Conservation (phyloP, 2,797 vertebrate genomes). For the Ctenochaetus hawaiiensis region DNA sequence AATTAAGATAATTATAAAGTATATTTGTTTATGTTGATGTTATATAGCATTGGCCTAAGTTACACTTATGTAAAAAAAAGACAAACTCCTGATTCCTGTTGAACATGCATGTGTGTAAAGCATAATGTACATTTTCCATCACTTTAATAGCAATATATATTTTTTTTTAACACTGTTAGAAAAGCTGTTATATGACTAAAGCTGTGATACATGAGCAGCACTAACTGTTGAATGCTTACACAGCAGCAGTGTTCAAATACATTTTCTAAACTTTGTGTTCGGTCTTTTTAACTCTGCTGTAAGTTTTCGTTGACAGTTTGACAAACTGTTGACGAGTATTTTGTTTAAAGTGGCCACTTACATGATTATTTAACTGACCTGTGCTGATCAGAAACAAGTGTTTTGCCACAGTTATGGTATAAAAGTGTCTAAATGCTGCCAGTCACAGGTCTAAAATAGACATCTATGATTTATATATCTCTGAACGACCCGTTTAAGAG, state of each 20-base stretch:
- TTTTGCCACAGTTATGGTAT: background rate
- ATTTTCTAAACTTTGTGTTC: too few relatives aligned
- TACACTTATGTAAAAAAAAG: too few relatives aligned
- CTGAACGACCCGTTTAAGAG: background rate
- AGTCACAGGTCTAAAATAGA: background rate
- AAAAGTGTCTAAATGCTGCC: background rate
- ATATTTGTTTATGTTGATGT: too few relatives aligned
- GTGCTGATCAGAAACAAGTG: background rate
- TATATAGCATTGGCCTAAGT: too few relatives aligned
- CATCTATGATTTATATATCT: background rate
- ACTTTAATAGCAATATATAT: too few relatives aligned
- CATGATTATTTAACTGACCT: background rate
- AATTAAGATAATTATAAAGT: too few relatives aligned
- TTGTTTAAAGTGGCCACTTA: background rate
- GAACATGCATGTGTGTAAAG: too few relatives aligned
- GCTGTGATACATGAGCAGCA: background rate
- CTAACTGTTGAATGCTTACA: background rate
- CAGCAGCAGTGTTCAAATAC: background rate
- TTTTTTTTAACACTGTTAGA: too few relatives aligned
- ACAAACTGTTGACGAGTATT: background rate
- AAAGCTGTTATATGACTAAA: background rate
- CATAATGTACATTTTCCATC: too few relatives aligned
- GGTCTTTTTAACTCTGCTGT: too few relatives aligned
- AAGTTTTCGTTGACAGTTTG: background rate
- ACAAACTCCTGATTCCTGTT: too few relatives aligned